phyloP scores from a whole-genome alignment of 2,113 vertebrate genomes.

The Sander vitreus region DNA sequence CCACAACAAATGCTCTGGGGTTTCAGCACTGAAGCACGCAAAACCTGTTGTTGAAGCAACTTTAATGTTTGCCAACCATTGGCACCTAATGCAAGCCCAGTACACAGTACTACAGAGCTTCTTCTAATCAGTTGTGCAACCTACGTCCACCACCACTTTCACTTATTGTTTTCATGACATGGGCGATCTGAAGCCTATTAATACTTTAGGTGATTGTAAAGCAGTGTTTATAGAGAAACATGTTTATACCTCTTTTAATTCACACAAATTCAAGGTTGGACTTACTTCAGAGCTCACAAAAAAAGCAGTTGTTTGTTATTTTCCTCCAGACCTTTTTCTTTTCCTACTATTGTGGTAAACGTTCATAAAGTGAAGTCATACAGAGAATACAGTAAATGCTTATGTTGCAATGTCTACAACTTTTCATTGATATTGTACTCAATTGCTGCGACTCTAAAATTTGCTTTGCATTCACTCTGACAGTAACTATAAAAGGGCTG shows the following conservation, averaged over 20 bases:
- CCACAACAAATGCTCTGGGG: background rate
- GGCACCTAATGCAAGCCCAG: background rate
- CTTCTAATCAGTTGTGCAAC: background rate
- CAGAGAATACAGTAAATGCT: background rate
- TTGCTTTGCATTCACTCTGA: background rate
- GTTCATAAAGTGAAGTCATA: background rate
- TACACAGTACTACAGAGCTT: background rate
- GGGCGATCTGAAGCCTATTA: background rate
- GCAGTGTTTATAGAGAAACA: background rate
- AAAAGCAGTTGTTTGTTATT: background rate
- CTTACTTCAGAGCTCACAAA: background rate
- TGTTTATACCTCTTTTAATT: background rate
- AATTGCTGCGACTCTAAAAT: background rate
- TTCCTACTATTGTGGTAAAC: background rate
- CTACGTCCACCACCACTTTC: background rate
- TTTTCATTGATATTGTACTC: background rate
- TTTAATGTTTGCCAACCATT: constrained; percentile 20
- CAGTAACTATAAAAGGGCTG: background rate
- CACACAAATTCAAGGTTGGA: constrained; percentile 9
- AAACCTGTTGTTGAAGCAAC: background rate
- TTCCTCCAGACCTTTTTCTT: too few relatives aligned
- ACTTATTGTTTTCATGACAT: background rate
- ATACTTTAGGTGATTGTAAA: too few relatives aligned
- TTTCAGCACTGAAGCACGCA: background rate
- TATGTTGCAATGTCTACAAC: background rate